Evolutionary conservation across 1,140 invertebrate genomes (phyloP), one percentile per base, ranked within the genome.

Genomic region (Philopotamus ludificatus): DNA sequence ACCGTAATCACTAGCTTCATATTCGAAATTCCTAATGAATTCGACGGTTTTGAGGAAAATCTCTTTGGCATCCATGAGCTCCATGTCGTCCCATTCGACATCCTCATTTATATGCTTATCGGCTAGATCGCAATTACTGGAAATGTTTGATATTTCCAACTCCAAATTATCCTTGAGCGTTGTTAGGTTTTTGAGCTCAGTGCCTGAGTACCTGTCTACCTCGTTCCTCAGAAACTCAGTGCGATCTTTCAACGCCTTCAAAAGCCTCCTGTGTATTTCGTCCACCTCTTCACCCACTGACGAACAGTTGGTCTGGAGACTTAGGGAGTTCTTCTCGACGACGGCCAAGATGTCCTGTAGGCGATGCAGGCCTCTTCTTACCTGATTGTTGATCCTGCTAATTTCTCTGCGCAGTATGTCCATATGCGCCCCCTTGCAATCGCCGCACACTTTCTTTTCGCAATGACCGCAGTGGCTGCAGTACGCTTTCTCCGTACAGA

Each of bases 351-450:
- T 91, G 76, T 94, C 94, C 79, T 94, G 90, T 64, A 96, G 78
- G 67, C 93, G 84, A 77, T 93, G 91, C 39, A 94, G 77, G 47
- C 92, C 92, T 73, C 93, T 84, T 53, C 92, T 85, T 47, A 94
- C 89, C 85, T 95, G 94, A 77, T 93, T 94, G 75, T 96, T 95
- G 42, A 99, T 94, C 73, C 96, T 86, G 26, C 87, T 82, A 4
- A 99, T 96, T 85, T 99, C 97, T 55, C 94, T 84, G 61, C 95
- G 86, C 10, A 98, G 80, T 51, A 98, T 95, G 74, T 98, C 95
- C 86, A 97, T 91, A 77, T 99, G 97, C 15, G 94, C 91, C 57
- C 91, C 89, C 81, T 95, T 91, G 84, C 97, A 88, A 79, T 94
- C 85, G 74, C 89, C 85, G 84, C 96, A 87, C 74, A 92, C 87